Conservation (phyloP, 2,888 invertebrate species). For the Achlya flavicornis region DNA sequence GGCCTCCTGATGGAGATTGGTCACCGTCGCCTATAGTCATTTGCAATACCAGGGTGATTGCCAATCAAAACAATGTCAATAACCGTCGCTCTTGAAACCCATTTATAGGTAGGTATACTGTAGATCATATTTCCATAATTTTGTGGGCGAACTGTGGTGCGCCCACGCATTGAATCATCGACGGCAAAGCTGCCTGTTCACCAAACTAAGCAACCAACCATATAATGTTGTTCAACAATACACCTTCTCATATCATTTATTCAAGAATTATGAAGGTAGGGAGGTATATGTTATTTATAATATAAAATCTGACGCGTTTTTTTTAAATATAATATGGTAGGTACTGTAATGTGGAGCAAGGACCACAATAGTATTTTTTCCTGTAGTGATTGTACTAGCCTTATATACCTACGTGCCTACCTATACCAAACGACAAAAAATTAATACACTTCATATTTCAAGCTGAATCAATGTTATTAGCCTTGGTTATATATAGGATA, state of each 20-base stretch:
- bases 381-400: background rate
- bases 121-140: constrained; percentile 15
- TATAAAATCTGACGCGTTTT: no score
- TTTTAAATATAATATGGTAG: background rate
- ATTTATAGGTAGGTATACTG: background rate
- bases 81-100: background rate
- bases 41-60: no score
- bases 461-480: constrained; percentile 27
- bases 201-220: background rate
- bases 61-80: background rate
- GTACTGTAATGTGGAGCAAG: background rate
- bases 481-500: constrained; percentile 56
- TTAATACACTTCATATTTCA: constrained; percentile 13
- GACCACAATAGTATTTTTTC: background rate
- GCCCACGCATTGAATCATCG: constrained; percentile 38
- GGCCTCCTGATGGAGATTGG: no score
- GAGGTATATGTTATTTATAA: background rate
- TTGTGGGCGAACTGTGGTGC: constrained; percentile 29
- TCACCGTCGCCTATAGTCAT: no score
- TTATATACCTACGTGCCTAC: background rate
- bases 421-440: background rate
- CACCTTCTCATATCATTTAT: background rate
- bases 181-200: background rate
- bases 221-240: background rate
- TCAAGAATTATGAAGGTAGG: background rate